Conservation (phyloP, 92 coral and sea anemone species). For the Porites lobata region DNA sequence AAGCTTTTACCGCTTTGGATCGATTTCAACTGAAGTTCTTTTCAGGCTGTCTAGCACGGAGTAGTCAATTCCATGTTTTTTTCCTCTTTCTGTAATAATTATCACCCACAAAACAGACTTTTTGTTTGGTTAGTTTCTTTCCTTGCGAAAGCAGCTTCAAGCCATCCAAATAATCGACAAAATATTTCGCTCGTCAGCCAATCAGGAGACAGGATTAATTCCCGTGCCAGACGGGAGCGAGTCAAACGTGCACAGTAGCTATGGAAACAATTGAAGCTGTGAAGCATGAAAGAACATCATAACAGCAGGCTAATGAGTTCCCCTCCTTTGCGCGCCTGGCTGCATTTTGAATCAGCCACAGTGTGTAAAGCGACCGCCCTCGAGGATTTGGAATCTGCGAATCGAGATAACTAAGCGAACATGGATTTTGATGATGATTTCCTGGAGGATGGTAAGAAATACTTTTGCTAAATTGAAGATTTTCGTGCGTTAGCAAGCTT, state of each 20-base stretch:
- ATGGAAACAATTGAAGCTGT: conserved; percentile 33
- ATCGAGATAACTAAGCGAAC: background rate
- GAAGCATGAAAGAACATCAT: conserved; percentile 14
- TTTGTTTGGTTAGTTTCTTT: too few species aligned
- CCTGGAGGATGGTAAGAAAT: conserved; percentile 36
- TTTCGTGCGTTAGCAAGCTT: background rate
- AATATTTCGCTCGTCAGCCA: background rate
- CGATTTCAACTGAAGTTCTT: background rate
- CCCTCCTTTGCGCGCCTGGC: conserved; percentile 9
- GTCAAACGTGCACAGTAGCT: conserved; percentile 23
- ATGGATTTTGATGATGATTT: conserved; percentile 24
- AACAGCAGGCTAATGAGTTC: conserved; percentile 18
- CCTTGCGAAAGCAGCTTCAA: background rate
- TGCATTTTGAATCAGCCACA: conserved; percentile 35
- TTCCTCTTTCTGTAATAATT: background rate
- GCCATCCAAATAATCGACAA: background rate
- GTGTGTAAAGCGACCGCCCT: conserved; percentile 17
- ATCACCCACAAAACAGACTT: background rate
- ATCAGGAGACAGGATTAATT: background rate
- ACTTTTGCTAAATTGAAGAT: background rate
- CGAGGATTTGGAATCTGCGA: background rate
- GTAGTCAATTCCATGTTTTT: background rate
- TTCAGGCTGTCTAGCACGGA: background rate
- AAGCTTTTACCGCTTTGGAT: conserved; percentile 11
- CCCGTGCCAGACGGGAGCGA: background rate